These are phyloP conservation scores for Mallotus villosus DNA, from an alignment of 2,797 vertebrate species.

Conservation along the genomic window DNA sequence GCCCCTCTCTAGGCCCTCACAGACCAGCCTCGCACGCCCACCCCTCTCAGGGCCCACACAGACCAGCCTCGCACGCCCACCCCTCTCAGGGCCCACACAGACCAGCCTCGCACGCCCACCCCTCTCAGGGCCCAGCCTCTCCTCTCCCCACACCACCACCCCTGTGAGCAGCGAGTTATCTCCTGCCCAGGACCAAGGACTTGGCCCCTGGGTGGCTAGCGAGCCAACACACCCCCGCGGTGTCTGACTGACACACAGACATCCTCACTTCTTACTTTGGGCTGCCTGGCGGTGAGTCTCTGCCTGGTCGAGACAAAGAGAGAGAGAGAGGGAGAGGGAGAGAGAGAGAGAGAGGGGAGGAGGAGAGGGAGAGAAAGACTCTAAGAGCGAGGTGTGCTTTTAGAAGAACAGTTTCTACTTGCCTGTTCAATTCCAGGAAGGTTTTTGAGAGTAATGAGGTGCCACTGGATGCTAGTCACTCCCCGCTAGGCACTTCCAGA, in stretches of 20 bases:
- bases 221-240: constrained; percentile 30
- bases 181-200: constrained; percentile 33
- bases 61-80: background rate
- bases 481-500: background rate
- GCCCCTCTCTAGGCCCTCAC: constrained; percentile 21
- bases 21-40: constrained; percentile 46
- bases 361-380: background rate
- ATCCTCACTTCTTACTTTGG: constrained; percentile 24
- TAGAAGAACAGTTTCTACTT: background rate
- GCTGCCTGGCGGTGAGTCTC: constrained; percentile 37
- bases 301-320: constrained; percentile 36
- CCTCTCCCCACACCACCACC: constrained; percentile 27
- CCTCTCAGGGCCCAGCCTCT: constrained; percentile 2
- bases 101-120: constrained; percentile 39
- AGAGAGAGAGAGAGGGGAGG: too few relatives aligned
- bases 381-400: constrained; percentile 15
- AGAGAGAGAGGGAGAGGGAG: background rate
- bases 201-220: constrained; percentile 11
- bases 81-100: constrained; percentile 28
- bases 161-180: constrained; percentile 40
- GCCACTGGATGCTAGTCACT: too few relatives aligned
- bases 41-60: too few relatives aligned
- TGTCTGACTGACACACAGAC: constrained; percentile 19
- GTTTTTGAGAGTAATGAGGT: too few relatives aligned
- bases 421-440: too few relatives aligned